phyloP scores from a whole-genome alignment of 2,888 invertebrate species.

The Tenthredo notha region DNA sequence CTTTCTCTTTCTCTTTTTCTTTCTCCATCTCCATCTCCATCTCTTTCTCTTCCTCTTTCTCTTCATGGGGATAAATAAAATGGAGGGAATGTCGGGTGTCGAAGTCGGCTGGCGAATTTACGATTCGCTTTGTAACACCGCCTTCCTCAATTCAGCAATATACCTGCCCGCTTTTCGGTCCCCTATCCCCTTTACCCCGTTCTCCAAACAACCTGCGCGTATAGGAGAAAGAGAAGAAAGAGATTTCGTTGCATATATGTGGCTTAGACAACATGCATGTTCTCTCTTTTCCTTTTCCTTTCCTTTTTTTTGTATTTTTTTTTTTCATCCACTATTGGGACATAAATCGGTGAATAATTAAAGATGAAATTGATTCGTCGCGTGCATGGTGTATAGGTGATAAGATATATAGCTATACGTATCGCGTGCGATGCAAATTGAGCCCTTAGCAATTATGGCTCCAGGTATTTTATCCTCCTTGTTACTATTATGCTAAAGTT shows the following conservation, averaged over 20 bases:
- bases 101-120: slow-evolving; percentile 77
- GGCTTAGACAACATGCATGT: not conserved
- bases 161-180: slow-evolving; percentile 63
- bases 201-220: slow-evolving; percentile 20
- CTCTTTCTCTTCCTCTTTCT: not conserved
- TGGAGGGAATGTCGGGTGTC: slow-evolving; percentile 77
- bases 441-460: slow-evolving; percentile 49
- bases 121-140: slow-evolving; percentile 78
- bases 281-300: not conserved
- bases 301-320: not conserved
- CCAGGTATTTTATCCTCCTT: slow-evolving; percentile 34
- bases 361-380: not conserved
- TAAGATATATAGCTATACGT: not conserved
- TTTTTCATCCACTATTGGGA: not conserved
- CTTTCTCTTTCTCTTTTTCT: not conserved
- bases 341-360: not conserved
- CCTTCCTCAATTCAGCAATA: slow-evolving; percentile 78
- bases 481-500: slow-evolving; percentile 29
- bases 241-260: not conserved
- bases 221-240: not conserved
- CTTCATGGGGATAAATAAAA: slow-evolving; percentile 68
- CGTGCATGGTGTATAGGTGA: not conserved
- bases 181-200: slow-evolving; percentile 56
- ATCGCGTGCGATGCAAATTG: slow-evolving; percentile 50
- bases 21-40: not conserved